These are phyloP conservation scores for Apteryx owenii DNA, from an alignment of 2,113 vertebrate species.

Conservation along the genomic window DNA sequence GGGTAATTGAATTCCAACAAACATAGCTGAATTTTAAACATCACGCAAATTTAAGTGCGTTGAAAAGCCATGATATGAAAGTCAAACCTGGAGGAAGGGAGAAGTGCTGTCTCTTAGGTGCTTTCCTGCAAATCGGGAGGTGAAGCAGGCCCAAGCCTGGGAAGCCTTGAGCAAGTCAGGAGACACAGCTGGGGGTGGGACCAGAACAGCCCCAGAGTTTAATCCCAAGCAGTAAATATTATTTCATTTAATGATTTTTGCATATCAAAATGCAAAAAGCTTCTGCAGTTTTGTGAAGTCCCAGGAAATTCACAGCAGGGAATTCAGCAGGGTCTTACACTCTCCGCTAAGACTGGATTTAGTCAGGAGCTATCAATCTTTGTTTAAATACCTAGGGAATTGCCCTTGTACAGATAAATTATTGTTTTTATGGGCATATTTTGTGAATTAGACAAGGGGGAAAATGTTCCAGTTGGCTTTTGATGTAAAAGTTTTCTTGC, in stretches of 20 bases:
- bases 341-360: neutral
- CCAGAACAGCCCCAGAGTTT: neutral
- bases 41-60: neutral
- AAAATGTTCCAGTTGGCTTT: conserved; percentile 27
- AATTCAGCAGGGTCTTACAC: neutral
- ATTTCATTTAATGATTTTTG: neutral
- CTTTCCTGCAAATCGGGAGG: neutral
- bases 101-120: neutral
- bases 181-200: neutral
- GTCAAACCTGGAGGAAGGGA: neutral
- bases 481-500: neutral
- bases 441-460: conserved; percentile 40
- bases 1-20: conserved; percentile 76
- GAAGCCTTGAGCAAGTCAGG: neutral
- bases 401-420: conserved; percentile 24
- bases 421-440: conserved; percentile 18
- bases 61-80: conserved; percentile 11
- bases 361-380: conserved; percentile 16
- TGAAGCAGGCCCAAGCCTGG: neutral
- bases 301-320: neutral
- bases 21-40: conserved; percentile 67
- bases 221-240: neutral
- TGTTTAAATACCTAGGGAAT: neutral
- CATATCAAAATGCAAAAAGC: neutral
- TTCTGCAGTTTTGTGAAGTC: neutral